These are phyloP conservation scores for Philonicus albiceps DNA, from an alignment of 2,888 invertebrate genomes.

Conservation along the genomic window DNA sequence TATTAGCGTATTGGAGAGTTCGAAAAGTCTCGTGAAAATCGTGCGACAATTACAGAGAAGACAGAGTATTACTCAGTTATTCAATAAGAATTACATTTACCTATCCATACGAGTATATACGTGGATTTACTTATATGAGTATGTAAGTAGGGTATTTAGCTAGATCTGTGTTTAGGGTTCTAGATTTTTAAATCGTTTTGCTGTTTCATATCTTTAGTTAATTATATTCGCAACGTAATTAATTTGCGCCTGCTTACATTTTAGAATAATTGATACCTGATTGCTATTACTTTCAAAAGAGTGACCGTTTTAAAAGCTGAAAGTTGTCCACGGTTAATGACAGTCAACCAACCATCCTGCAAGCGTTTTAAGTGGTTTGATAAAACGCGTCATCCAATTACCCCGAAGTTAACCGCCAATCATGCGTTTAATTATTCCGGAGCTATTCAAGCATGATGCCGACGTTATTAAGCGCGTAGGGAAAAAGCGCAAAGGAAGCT, in stretches of 20 bases:
- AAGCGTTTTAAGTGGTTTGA: background rate
- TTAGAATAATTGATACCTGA: background rate
- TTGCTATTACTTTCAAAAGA: background rate
- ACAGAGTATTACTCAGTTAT: too few species aligned
- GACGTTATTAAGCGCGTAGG: background rate
- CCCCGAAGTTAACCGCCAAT: background rate
- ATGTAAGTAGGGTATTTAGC: too few species aligned
- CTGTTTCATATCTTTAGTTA: background rate
- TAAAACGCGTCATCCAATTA: conserved; percentile 9
- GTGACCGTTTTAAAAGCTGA: background rate
- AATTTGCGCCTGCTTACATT: background rate
- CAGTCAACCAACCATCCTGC: background rate
- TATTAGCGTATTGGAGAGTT: too few species aligned
- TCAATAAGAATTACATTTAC: too few species aligned
- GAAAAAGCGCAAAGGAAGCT: conserved; percentile 29
- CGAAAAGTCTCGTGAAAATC: too few species aligned
- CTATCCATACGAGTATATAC: too few species aligned
- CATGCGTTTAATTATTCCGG: conserved; percentile 37
- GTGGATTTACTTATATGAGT: too few species aligned
- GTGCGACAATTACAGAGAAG: too few species aligned
- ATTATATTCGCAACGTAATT: background rate
- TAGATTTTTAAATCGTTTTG: background rate
- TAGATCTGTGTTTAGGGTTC: too few species aligned
- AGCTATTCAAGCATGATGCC: background rate
- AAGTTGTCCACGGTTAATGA: background rate